phyloP scores from a whole-genome alignment of 2,888 invertebrate genomes.

The Pomacea canaliculata region DNA sequence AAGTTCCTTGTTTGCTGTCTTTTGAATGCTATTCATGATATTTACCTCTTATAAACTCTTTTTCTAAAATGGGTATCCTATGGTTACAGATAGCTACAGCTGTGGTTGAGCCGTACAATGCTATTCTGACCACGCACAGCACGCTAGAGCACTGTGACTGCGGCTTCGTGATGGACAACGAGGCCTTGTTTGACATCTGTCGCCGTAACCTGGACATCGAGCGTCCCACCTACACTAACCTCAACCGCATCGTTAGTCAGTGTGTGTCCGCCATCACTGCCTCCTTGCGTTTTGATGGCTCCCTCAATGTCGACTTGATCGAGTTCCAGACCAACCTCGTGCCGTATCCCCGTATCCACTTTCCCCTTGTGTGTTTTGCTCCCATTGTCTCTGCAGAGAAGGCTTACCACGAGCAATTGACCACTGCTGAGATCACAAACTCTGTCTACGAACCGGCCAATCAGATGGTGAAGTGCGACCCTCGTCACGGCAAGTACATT shows the following conservation, averaged over 20 bases:
- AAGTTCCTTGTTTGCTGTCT: no score
- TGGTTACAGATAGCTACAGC: slow-evolving; percentile 70
- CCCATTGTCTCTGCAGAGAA: slow-evolving; percentile 95
- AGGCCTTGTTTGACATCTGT: slow-evolving; percentile 90
- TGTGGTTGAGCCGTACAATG: slow-evolving; percentile 96
- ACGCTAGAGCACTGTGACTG: slow-evolving; percentile 86
- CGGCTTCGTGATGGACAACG: slow-evolving; percentile 96
- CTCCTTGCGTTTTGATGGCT: slow-evolving; percentile 72
- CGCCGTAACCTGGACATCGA: slow-evolving; percentile 83
- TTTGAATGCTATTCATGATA: no score
- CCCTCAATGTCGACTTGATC: slow-evolving; percentile 72
- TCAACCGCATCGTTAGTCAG: slow-evolving; percentile 94
- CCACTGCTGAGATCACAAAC: slow-evolving; percentile 55
- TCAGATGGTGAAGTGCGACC: slow-evolving; percentile 66
- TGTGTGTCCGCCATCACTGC: slow-evolving; percentile 74
- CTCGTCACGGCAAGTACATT: no score
- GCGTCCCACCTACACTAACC: slow-evolving; percentile 86
- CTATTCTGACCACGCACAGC: slow-evolving; percentile 79
- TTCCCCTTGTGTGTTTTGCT: slow-evolving; percentile 86
- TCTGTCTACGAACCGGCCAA: slow-evolving; percentile 57
- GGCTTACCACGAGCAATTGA: slow-evolving; percentile 87
- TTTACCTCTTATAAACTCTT: no score
- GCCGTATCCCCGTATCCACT: slow-evolving; percentile 78
- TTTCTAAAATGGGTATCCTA: no score
- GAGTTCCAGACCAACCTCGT: slow-evolving; percentile 72